phyloP scores from a whole-genome alignment of 2,113 vertebrate species.

The Osmerus mordax region DNA sequence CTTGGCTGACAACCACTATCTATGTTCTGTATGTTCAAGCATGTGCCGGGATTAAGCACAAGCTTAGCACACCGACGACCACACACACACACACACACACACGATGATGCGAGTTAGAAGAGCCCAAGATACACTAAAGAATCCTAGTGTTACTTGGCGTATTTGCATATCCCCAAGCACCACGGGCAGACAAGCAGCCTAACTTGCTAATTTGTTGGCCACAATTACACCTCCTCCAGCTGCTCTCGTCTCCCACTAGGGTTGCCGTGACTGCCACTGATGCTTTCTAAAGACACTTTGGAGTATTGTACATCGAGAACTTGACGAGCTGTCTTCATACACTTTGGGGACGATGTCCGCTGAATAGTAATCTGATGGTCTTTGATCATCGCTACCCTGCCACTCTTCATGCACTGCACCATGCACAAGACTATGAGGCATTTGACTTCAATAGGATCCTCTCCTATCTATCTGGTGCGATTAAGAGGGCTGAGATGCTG shows the following conservation, averaged over 20 bases:
- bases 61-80: not conserved
- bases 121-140: not conserved
- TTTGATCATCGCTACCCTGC: conserved; percentile 27
- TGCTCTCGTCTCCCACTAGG: conserved; percentile 6
- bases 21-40: not conserved
- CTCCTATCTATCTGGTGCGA: conserved; percentile 18
- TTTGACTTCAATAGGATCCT: not conserved
- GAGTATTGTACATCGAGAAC: not conserved
- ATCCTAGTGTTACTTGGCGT: not conserved
- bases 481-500: conserved; percentile 22
- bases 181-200: not conserved
- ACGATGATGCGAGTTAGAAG: not conserved
- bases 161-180: not conserved
- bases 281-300: conserved; percentile 1
- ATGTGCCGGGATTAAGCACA: not conserved
- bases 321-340: conserved; percentile 15
- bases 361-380: conserved; percentile 30
- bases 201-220: not conserved
- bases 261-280: not conserved
- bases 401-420: not conserved
- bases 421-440: conserved; percentile 4
- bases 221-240: conserved; percentile 6
- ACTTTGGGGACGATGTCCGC: not conserved
- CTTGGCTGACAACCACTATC: not conserved
- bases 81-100: not conserved